Conservation (phyloP, 2,888 invertebrate species). For the Erannis defoliaria region DNA sequence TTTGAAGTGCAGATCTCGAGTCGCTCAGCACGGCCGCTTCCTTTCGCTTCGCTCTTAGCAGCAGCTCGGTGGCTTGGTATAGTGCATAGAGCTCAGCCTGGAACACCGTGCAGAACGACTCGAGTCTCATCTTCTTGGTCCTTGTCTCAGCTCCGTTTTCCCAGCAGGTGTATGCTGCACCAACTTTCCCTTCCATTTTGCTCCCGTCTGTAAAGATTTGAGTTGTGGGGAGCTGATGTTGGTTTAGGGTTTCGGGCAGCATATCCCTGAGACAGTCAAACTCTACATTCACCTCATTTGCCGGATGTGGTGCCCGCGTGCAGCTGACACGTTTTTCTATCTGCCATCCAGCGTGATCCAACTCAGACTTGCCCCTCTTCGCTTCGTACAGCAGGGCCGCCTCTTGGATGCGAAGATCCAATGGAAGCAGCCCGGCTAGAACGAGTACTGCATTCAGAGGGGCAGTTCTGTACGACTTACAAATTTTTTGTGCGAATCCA, state of each 20-base stretch:
- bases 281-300: not conserved
- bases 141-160: not conserved
- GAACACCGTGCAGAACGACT: no score
- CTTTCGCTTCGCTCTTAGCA: not conserved
- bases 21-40: constrained; percentile 16
- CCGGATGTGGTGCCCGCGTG: constrained; percentile 13
- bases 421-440: constrained; percentile 7
- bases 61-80: constrained; percentile 6
- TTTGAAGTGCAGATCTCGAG: no score
- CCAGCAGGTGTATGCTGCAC: constrained; percentile 16
- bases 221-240: not conserved
- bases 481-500: no score
- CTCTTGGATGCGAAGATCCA: constrained; percentile 16
- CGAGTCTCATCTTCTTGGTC: no score
- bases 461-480: no score
- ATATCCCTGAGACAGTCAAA: not conserved
- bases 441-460: constrained; percentile 9
- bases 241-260: constrained; percentile 8
- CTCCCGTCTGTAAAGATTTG: constrained; percentile 18
- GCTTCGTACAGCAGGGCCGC: constrained; percentile 17
- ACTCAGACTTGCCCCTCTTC: constrained; percentile 7
- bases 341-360: not conserved
- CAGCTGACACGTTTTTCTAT: not conserved
- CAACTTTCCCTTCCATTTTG: no score
- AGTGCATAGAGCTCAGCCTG: constrained; percentile 28